phyloP scores from a whole-genome alignment of 2,113 vertebrate species.

The Oryzias javanicus region DNA sequence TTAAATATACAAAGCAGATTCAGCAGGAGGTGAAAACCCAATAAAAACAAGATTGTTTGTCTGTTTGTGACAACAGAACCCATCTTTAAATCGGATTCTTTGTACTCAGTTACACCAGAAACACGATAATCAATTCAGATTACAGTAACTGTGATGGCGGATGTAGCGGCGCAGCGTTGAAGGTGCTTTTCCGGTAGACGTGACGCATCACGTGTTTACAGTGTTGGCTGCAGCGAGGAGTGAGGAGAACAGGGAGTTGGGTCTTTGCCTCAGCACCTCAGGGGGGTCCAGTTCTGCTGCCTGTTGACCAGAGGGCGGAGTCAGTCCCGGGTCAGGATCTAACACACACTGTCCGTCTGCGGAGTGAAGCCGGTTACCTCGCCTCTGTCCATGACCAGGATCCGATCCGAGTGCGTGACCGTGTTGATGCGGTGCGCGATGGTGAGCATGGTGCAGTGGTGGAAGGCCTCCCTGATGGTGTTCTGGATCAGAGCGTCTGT shows the following conservation, averaged over 20 bases:
- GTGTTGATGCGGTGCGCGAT: constrained; percentile 86
- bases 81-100: not conserved
- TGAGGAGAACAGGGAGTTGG: constrained; percentile 77
- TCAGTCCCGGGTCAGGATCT: not conserved
- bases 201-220: constrained; percentile 49
- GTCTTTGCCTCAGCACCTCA: constrained; percentile 75
- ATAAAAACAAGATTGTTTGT: not conserved
- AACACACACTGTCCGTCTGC: not conserved
- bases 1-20: constrained; percentile 12
- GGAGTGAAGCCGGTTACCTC: constrained; percentile 64
- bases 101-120: not conserved
- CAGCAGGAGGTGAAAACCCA: not conserved
- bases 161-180: not conserved
- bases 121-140: not conserved
- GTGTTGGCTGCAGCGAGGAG: constrained; percentile 76
- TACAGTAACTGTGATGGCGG: not conserved
- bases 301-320: constrained; percentile 50
- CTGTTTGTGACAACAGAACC: not conserved
- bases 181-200: not conserved
- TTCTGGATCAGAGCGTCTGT: constrained; percentile 80
- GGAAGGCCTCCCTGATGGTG: constrained; percentile 80
- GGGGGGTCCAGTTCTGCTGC: constrained; percentile 79
- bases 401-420: constrained; percentile 75
- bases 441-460: constrained; percentile 81
- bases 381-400: constrained; percentile 83